Base-by-base conservation (phyloP, 2,888 invertebrate species). In the Drosophila gaucha region DNA sequence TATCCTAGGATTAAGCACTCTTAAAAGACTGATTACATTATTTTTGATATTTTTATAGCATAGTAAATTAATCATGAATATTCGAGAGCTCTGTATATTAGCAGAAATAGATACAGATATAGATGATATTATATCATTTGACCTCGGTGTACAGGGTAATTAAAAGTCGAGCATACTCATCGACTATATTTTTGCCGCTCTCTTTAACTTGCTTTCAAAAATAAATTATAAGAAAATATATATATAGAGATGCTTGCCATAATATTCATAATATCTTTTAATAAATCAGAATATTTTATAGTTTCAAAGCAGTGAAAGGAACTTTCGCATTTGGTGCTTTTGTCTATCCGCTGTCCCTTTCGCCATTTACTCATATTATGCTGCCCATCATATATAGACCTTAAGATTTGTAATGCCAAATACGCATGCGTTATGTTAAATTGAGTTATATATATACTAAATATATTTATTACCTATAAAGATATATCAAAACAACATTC, bases 331-430 rank as follows among this genome's bases (percentile, higher is more conserved):
- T 62, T 59, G 77, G 79, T 83, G 84, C 79, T 80, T 79, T 77
- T 83, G 80, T 75, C 83, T 83, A 76, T 78, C 41, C 57, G 60
- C 74, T 60, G 70, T 74, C 67, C 74, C 31, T 49, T 56, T 47
- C 39, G 73, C 66, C 51, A 51, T 67, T 41, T 67, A 41, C 39
- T 64, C 63, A 69, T 68, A 50, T 64, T 57, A 58, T 59, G 56
- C 54, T 39, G 54, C 33, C 51, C 60, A 55, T 67, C 35, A 49
- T 35, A 26, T 65, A 60, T 38, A 44, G 10, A 18, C 36, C n/a
- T 22, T 76, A 60, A 80, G 74, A 51, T 47, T 46, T 43, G n/a
- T 55, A 30, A 50, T 50, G 44, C 39, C 43, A 51, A 46, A 22
- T 35, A 36, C 56, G 82, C 86, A 83, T 85, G 80, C 66, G 56